Percentiles rank a stretch among this genome's conserved stretches.
These are phyloP conservation scores for Labia minor DNA, from an alignment of 2,888 invertebrate genomes.

Conservation along the genomic window DNA sequence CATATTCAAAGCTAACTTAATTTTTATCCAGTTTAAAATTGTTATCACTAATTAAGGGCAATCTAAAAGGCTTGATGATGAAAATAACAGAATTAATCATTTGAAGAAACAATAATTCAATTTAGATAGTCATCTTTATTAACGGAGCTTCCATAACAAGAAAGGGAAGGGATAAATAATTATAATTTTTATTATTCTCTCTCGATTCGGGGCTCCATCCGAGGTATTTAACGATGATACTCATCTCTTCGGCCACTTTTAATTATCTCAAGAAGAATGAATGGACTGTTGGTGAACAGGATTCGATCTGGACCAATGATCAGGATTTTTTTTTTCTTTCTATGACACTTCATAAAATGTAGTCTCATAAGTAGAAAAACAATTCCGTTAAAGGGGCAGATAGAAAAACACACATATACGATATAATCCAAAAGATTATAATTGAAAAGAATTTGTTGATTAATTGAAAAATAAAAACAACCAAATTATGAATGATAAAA, in stretches of 20 bases:
- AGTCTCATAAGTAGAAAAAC: too few relatives aligned
- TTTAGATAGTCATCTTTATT: constrained; percentile 8
- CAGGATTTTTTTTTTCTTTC: too few relatives aligned
- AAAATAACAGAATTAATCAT: background rate
- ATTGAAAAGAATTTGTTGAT: too few relatives aligned
- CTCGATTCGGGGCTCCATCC: background rate
- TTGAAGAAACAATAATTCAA: constrained; percentile 8
- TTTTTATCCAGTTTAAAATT: background rate
- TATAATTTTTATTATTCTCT: constrained; percentile 13
- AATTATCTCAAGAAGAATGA: background rate
- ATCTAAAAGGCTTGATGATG: background rate
- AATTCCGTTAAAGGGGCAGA: too few relatives aligned
- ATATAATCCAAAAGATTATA: too few relatives aligned
- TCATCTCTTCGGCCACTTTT: background rate
- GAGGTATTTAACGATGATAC: constrained; percentile 1
- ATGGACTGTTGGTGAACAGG: background rate
- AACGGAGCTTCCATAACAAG: background rate
- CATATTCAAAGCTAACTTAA: too few relatives aligned
- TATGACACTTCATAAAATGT: too few relatives aligned
- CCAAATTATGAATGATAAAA: too few relatives aligned
- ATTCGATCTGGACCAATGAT: too few relatives aligned
- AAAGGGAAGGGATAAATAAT: background rate
- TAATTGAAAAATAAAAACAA: too few relatives aligned
- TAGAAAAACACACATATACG: too few relatives aligned
- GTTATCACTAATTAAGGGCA: background rate